phyloP scores from a whole-genome alignment of 1,140 invertebrate species.

The Micrasema minimum region DNA sequence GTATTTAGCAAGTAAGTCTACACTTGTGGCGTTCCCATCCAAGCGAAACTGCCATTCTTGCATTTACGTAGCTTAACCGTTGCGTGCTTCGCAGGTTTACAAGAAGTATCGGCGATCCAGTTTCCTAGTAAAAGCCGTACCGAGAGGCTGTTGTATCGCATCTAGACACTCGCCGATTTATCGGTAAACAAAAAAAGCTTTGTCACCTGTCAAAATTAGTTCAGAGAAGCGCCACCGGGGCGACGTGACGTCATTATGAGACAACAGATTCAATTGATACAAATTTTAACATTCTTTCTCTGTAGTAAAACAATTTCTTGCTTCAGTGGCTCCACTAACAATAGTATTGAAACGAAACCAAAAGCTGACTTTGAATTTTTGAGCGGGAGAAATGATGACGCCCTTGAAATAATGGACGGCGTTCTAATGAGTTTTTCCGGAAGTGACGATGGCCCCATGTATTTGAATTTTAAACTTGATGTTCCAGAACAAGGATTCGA shows the following conservation, averaged over 20 bases:
- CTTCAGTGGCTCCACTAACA: conserved; percentile 1
- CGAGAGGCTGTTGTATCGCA: conserved; percentile 9
- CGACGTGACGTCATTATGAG: conserved; percentile 8
- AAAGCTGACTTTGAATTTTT: background rate
- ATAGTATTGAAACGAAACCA: background rate
- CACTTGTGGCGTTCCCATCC: background rate
- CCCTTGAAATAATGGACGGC: conserved; percentile 35
- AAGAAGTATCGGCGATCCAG: background rate
- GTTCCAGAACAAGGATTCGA: background rate
- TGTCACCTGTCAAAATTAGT: conserved; percentile 11
- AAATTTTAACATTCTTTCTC: conserved; percentile 1
- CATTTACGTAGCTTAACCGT: background rate
- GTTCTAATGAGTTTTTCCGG: conserved; percentile 37
- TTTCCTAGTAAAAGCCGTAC: conserved; percentile 6
- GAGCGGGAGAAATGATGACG: background rate
- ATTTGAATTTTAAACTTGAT: conserved; percentile 39
- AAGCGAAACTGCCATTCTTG: conserved; percentile 8
- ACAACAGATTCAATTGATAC: background rate
- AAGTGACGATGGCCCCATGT: background rate
- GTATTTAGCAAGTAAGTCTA: background rate
- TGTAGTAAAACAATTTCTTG: background rate
- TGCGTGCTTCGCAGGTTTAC: background rate
- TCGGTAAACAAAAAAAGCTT: background rate
- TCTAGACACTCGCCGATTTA: background rate
- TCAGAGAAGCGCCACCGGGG: background rate